Evolutionary conservation across 2,797 vertebrate genomes (phyloP), one percentile per base, ranked within the genome.

Genomic region (Sciurus carolinensis): DNA sequence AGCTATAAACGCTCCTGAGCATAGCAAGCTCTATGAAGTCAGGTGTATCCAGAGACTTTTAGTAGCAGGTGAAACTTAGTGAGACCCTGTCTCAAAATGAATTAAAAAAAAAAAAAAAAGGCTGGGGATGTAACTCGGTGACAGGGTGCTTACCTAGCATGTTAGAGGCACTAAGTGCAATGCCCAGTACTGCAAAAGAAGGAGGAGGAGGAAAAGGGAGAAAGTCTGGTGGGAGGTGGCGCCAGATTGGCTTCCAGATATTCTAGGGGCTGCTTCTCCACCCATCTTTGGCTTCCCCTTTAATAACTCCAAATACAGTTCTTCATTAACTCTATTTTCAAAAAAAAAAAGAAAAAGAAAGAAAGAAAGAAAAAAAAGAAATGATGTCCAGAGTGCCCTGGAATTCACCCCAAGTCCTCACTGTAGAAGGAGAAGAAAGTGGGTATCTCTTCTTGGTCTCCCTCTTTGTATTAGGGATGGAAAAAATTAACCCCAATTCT

Each of bases 271-370:
- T 90, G 47, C 33, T 79, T 90, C 86, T 95, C 47, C 44, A 81
- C 12, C 62, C 57, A 54, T 44, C 33, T n/a, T 76, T 62, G 54
- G 47, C 26, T 75, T 75, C 62, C 44, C 54, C 59, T 64, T 59
- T 59, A 26, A 54, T 33, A 71, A 36, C 7, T 79, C 44, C 64
- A 87, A 73, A 69, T 3, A 64, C 9, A 75, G 22, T 57, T 87
- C 26, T 52, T 95, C 33, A n/a, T 30, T 50, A 71, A 80, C 57
- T 76, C 52, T 47, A 28, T 90, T 90, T 96, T 92, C 87, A 94
- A 66, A 88, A 44, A 36, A 57, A 67, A 39, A 39, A 39, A 39
- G 4, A 87, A 64, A 64, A 64, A 64, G 11, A 62, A 64, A 36
- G 36, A 36, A 36, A 36, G 30, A 13, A 4, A n/a, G n/a, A 28